Evolutionary conservation across 2,113 vertebrate genomes (phyloP), one percentile per base, ranked within the genome.

Genomic region (Ardeotis arabs): DNA sequence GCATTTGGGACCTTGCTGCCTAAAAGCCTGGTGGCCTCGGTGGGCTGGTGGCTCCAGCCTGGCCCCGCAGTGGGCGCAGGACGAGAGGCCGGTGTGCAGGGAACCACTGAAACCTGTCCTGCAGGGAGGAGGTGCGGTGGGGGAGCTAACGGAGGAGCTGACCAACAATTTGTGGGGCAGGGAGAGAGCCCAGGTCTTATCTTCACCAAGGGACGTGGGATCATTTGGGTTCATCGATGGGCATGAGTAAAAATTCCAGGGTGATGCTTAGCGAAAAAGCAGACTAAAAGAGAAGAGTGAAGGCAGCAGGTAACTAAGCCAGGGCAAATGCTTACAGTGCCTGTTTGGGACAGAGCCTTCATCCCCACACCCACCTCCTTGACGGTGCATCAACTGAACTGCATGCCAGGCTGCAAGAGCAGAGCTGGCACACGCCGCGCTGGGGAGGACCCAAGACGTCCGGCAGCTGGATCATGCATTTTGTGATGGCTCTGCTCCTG

Each of bases 401-500:
- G 18, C 45, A 49, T 0, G 1, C 41, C 35, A 13, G 28, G 41
- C 14, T 74, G 47, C 24, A 9, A 37, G 56, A 29, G 62, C 50
- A 82, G 64, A 58, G 37, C 39, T 53, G 25, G n/a, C 14, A n/a
- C 0, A 0, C 0, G 2, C 4, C 0, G 2, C 2, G 4, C 50
- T 49, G 62, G 24, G 27, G 45, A 60, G 31, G 23, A 62, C 47
- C 23, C 10, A 4, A 8, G 39, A 35, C 0, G 1, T 22, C 49
- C 2, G 1, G 15, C 45, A 53, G 25, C 45, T 35, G 15, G 41
- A 44, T 44, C 14, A 44, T 44, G 41, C 41, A 44, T 44, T 44
- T 44, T 11, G 55, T 10, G 2, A 39, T 8, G 49, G 33, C n/a
- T 52, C 50, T 59, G 45, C n/a, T 49, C 63, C 53, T 72, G n/a